Conservation (phyloP, 2,888 invertebrate species). For the Drosophila anceps region DNA sequence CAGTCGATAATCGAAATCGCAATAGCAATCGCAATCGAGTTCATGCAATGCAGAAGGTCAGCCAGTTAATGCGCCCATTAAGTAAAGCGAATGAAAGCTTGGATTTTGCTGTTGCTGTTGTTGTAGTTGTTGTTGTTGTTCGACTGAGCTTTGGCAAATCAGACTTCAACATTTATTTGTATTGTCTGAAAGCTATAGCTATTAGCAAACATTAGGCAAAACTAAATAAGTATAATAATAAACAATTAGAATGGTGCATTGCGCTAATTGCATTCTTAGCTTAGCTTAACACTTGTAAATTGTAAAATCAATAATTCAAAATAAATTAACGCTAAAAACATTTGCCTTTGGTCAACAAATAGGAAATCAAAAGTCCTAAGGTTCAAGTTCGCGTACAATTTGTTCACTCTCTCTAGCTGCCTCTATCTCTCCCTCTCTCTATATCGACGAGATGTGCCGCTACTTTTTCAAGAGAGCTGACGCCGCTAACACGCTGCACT, state of each 20-base stretch:
- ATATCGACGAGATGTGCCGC: slow-evolving; percentile 8
- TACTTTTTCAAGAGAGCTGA: slow-evolving; percentile 19
- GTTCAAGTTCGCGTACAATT: slow-evolving; percentile 47
- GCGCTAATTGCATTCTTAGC: slow-evolving; percentile 47
- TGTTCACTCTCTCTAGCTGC: not conserved
- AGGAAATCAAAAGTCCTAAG: slow-evolving; percentile 42
- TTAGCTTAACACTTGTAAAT: slow-evolving; percentile 27
- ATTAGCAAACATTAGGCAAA: slow-evolving; percentile 22
- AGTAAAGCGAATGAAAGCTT: slow-evolving; percentile 30
- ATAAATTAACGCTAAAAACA: slow-evolving; percentile 18
- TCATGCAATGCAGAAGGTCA: slow-evolving; percentile 45
- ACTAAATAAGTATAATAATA: slow-evolving; percentile 1
- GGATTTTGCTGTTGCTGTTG: not conserved
- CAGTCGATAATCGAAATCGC: slow-evolving; percentile 14
- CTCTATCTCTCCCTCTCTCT: not conserved
- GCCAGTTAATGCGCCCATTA: slow-evolving; percentile 33
- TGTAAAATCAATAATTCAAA: slow-evolving; percentile 36
- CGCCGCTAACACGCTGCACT: slow-evolving; percentile 37
- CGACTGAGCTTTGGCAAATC: slow-evolving; percentile 22
- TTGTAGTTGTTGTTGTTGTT: not conserved
- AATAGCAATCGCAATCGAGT: slow-evolving; percentile 26
- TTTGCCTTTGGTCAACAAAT: slow-evolving; percentile 25
- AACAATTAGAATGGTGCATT: slow-evolving; percentile 8
- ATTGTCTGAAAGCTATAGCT: not conserved
- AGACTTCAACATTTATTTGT: slow-evolving; percentile 1